phyloP scores from a whole-genome alignment of 2,888 invertebrate species.

The Drosophila histrio region DNA sequence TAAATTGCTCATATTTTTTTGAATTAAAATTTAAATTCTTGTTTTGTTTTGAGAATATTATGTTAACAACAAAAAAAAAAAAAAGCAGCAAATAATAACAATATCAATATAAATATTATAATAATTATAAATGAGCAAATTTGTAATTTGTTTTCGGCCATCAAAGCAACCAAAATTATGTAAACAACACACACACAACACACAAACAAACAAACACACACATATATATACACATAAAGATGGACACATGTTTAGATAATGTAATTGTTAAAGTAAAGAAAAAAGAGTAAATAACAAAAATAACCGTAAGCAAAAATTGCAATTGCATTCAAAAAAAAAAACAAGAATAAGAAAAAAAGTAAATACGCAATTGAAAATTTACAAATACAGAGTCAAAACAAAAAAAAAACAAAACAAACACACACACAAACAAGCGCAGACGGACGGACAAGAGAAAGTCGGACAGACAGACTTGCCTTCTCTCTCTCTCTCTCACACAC shows the following conservation, averaged over 20 bases:
- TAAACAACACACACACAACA: conserved; percentile 22
- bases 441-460: not conserved
- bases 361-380: not conserved
- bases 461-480: not conserved
- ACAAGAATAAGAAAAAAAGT: conserved; percentile 19
- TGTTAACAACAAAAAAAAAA: not conserved
- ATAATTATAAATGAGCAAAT: conserved; percentile 23
- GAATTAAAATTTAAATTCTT: conserved; percentile 1
- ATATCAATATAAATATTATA: conserved; percentile 1
- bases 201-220: conserved; percentile 9
- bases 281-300: conserved; percentile 16
- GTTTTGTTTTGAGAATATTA: not conserved
- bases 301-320: conserved; percentile 25
- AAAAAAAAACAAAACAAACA: not conserved
- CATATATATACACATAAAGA: conserved; percentile 13
- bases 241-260: conserved; percentile 47
- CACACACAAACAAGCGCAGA: not conserved
- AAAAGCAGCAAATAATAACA: conserved; percentile 13
- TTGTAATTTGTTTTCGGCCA: conserved; percentile 38
- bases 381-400: conserved; percentile 12
- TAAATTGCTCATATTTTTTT: conserved; percentile 20
- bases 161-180: conserved; percentile 34
- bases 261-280: conserved; percentile 52
- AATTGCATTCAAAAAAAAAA: conserved; percentile 30
- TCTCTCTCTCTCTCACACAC: conserved; percentile 2